Conservation (phyloP, 2,113 vertebrate species). For the Istiophorus platypterus region DNA sequence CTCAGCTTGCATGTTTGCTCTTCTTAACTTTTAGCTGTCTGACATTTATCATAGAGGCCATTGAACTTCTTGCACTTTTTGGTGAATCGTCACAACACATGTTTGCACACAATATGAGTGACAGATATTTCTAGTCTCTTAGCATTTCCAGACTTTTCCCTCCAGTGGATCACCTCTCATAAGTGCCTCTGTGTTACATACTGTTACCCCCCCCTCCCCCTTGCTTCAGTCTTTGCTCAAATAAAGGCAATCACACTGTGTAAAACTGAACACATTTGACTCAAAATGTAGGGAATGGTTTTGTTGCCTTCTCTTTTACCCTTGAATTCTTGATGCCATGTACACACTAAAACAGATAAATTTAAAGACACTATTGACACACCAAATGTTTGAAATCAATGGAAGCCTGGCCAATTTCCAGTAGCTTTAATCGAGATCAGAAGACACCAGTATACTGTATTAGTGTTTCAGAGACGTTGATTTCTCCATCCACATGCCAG, state of each 20-base stretch:
- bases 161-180: constrained; percentile 11
- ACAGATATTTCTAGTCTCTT: constrained; percentile 45
- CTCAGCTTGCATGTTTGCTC: neutral
- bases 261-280: constrained; percentile 23
- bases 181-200: constrained; percentile 27
- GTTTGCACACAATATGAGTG: constrained; percentile 40
- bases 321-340: neutral
- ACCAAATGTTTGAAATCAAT: neutral
- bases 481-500: too few species aligned
- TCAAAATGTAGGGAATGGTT: neutral
- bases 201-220: constrained; percentile 18
- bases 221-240: too few species aligned
- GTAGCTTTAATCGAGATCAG: neutral
- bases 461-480: neutral
- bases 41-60: constrained; percentile 23
- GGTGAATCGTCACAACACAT: constrained; percentile 30
- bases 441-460: neutral
- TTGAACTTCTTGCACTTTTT: constrained; percentile 9
- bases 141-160: constrained; percentile 57
- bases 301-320: neutral
- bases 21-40: constrained; percentile 6
- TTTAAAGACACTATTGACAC: neutral
- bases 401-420: neutral
- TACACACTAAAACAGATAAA: too few species aligned
- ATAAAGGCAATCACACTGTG: neutral